Conservation (phyloP, 2,797 vertebrate species). For the Periparus ater region DNA sequence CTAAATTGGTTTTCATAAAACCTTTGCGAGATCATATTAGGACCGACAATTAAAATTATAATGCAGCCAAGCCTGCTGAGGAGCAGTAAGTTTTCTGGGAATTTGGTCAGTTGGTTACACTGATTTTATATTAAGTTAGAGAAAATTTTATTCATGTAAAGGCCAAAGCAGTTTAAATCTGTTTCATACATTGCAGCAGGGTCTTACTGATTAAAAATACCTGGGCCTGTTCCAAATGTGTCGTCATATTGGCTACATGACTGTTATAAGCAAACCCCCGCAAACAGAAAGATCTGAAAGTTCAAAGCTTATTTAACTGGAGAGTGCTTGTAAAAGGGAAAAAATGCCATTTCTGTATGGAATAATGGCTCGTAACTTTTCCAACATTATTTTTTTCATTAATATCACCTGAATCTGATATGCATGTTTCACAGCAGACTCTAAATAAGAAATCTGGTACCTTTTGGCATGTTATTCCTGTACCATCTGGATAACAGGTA, state of each 20-base stretch:
- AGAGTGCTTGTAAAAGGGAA: constrained; percentile 70
- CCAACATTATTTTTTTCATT: constrained; percentile 73
- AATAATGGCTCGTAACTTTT: constrained; percentile 77
- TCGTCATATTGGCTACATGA: constrained; percentile 67
- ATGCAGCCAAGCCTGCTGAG: neutral
- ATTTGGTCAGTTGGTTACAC: constrained; percentile 41
- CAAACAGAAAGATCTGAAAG: constrained; percentile 68
- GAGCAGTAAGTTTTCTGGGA: constrained; percentile 38
- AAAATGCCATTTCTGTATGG: constrained; percentile 71
- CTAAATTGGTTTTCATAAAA: constrained; percentile 41
- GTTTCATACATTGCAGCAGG: constrained; percentile 54
- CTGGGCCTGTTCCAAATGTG: constrained; percentile 70
- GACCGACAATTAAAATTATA: constrained; percentile 47
- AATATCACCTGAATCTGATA: constrained; percentile 74
- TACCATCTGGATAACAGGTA: constrained; percentile 81
- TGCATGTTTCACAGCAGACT: constrained; percentile 65
- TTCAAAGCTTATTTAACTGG: constrained; percentile 76
- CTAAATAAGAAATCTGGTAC: constrained; percentile 74
- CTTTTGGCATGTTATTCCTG: constrained; percentile 66
- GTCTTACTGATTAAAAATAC: constrained; percentile 76
- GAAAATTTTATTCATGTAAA: constrained; percentile 52
- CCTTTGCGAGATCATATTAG: constrained; percentile 5
- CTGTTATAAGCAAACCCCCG: constrained; percentile 63
- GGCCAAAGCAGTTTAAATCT: constrained; percentile 60
- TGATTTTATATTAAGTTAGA: constrained; percentile 54